A percentile compares a stretch with the other conserved stretches of the same genome.
phyloP scores from a whole-genome alignment of 2,113 vertebrate genomes.

The Hippocampus comes region DNA sequence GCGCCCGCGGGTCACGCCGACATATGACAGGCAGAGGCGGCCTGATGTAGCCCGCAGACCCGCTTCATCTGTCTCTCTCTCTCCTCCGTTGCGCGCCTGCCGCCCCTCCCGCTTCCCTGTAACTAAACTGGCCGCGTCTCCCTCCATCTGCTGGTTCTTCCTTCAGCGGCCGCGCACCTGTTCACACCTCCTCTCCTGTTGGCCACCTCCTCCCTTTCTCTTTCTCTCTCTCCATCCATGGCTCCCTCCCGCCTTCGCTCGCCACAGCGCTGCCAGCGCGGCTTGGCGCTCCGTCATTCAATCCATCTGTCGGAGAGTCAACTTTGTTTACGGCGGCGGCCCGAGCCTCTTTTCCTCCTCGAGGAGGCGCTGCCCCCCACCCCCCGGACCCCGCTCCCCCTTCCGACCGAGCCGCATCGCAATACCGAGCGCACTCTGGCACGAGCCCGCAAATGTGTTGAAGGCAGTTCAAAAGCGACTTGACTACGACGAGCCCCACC shows the following conservation, averaged over 20 bases:
- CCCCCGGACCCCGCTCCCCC: neutral
- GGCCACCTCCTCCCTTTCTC: constrained; percentile 81
- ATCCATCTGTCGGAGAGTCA: constrained; percentile 99
- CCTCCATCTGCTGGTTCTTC: constrained; percentile 99
- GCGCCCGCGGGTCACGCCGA: constrained; percentile 53
- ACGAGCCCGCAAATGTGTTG: neutral
- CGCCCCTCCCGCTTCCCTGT: constrained; percentile 76
- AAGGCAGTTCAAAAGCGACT: neutral
- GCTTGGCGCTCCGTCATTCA: constrained; percentile 99
- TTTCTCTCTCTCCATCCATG: constrained; percentile 5
- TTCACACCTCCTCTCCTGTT: constrained; percentile 99
- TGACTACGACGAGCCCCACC: too few relatives aligned
- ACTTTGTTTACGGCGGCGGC: constrained; percentile 99
- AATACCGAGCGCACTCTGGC: neutral
- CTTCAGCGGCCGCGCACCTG: constrained; percentile 99
- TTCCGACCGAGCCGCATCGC: neutral
- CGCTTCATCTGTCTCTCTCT: constrained; percentile 27
- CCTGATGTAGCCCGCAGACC: constrained; percentile 36
- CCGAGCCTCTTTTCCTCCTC: constrained; percentile 92
- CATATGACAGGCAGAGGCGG: constrained; percentile 34
- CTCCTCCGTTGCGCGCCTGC: constrained; percentile 47
- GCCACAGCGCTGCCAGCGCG: constrained; percentile 90
- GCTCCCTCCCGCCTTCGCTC: constrained; percentile 34
- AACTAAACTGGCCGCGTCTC: constrained; percentile 99
- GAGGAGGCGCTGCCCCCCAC: constrained; percentile 74